These are phyloP conservation scores for Allolobophora icterica DNA, from an alignment of 2,888 invertebrate species.

Conservation along the genomic window DNA sequence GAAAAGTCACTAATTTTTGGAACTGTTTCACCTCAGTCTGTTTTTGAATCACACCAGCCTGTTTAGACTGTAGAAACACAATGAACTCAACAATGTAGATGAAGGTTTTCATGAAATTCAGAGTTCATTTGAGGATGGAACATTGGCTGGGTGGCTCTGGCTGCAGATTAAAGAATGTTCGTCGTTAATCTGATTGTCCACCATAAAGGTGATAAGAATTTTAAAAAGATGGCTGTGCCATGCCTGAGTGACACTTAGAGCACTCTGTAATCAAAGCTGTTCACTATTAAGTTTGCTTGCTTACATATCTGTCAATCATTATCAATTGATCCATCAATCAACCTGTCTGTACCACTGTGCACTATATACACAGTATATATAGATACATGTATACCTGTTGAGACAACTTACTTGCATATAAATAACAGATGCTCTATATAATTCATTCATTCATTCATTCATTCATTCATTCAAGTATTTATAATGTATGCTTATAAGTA, in stretches of 20 bases:
- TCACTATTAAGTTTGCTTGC: constrained; percentile 17
- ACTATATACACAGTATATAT: constrained; percentile 1
- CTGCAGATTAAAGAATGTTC: background rate
- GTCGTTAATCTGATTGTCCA: background rate
- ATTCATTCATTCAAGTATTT: too few species aligned
- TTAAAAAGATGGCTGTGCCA: constrained; percentile 2
- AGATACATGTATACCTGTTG: background rate
- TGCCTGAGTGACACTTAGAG: constrained; percentile 12
- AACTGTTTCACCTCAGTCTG: background rate
- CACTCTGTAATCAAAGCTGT: constrained; percentile 17
- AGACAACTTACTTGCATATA: constrained; percentile 17
- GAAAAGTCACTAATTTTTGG: background rate
- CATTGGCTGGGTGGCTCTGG: background rate
- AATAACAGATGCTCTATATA: background rate
- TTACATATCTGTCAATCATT: constrained; percentile 17
- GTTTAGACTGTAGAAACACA: background rate
- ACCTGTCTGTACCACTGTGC: background rate
- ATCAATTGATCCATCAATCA: background rate
- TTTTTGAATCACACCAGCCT: background rate
- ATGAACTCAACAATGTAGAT: background rate
- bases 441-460: too few species aligned
- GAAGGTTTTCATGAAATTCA: background rate
- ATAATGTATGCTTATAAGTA: background rate
- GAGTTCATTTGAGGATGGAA: background rate
- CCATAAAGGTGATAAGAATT: background rate